Conservation (phyloP, 2,888 invertebrate genomes). For the Halocaridina rubra region DNA sequence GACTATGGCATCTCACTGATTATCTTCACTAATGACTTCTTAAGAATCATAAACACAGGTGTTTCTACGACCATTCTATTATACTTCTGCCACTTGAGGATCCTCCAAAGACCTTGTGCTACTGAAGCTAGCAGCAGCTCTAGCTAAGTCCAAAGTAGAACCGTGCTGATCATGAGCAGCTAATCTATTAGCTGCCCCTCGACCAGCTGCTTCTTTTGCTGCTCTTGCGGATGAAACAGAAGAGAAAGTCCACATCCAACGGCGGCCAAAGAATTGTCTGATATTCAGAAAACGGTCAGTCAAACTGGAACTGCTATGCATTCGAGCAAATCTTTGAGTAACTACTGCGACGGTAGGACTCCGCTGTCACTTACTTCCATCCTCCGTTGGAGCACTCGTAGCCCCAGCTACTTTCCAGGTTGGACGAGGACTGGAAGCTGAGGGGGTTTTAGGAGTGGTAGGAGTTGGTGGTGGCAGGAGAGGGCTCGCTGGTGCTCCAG, state of each 20-base stretch:
- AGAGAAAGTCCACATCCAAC: constrained; percentile 44
- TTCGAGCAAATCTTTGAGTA: not conserved
- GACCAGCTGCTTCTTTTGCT: constrained; percentile 35
- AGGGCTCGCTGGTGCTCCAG: constrained; percentile 10
- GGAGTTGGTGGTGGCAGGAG: not conserved
- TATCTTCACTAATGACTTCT: no score
- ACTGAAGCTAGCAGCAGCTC: constrained; percentile 37
- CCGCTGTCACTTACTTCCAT: not conserved
- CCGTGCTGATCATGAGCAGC: constrained; percentile 55
- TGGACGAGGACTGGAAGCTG: not conserved
- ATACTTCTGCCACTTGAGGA: not conserved
- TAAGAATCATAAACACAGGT: no score
- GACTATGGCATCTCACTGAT: no score
- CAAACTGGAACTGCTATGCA: not conserved
- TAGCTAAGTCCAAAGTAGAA: constrained; percentile 54
- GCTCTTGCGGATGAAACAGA: constrained; percentile 48
- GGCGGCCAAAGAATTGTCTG: not conserved
- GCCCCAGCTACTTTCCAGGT: not conserved
- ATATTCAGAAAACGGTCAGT: not conserved
- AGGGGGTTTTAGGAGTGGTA: not conserved
- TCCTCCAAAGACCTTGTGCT: constrained; percentile 37
- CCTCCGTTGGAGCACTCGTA: not conserved
- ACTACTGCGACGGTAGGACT: not conserved
- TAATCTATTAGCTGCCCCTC: constrained; percentile 55
- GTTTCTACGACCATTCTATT: no score